Evolutionary conservation across 2,797 vertebrate genomes (phyloP).

Genomic region (Lophius americanus): DNA sequence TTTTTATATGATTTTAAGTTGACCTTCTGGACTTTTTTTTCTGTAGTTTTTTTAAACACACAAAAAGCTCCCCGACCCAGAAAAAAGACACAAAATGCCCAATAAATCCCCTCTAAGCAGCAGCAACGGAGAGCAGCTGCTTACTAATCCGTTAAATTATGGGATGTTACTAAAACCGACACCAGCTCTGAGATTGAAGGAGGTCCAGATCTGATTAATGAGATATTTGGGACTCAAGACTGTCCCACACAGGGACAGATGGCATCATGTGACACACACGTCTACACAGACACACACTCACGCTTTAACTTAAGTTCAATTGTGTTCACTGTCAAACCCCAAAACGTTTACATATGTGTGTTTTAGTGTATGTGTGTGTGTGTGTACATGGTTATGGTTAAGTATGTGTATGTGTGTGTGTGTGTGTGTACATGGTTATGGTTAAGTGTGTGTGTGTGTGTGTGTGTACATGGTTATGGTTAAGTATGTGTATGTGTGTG

Average conservation of each 20-base stretch:
- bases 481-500: not conserved
- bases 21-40: too few species aligned
- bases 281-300: not conserved
- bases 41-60: too few species aligned
- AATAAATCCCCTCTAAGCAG: conserved; percentile 10
- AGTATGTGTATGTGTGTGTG: not conserved
- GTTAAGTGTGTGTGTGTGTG: not conserved
- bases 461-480: not conserved
- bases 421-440: not conserved
- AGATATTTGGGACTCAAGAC: conserved; percentile 49
- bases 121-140: conserved; percentile 53
- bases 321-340: not conserved
- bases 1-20: too few species aligned
- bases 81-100: conserved; percentile 9
- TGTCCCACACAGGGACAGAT: conserved; percentile 24
- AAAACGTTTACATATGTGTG: too few species aligned
- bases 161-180: conserved; percentile 58
- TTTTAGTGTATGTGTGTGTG: not conserved
- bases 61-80: too few species aligned
- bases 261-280: conserved; percentile 5
- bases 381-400: not conserved
- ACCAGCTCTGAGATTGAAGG: conserved; percentile 54
- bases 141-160: conserved; percentile 63
- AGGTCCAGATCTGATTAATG: conserved; percentile 59
- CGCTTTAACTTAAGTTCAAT: not conserved